Conservation (phyloP, 2,888 invertebrate species). For the Reticulitermes lucifugus region DNA sequence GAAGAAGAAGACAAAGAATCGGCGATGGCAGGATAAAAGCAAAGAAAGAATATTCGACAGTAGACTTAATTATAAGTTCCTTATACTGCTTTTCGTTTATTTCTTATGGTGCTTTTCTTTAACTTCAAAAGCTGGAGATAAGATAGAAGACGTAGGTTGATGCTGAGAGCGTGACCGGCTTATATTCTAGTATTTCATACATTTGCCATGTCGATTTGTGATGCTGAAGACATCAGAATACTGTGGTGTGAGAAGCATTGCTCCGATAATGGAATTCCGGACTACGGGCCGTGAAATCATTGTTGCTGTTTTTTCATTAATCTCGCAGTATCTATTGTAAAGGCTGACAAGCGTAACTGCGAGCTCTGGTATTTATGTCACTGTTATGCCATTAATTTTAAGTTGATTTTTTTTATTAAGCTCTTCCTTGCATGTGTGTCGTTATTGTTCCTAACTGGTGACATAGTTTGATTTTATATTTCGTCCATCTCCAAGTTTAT, state of each 20-base stretch:
- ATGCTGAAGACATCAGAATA: background rate
- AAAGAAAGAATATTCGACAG: no score
- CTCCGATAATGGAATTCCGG: background rate
- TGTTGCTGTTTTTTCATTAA: background rate
- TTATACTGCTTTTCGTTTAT: no score
- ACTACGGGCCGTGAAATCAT: background rate
- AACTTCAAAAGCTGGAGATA: no score
- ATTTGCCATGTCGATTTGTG: background rate
- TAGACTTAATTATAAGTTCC: no score
- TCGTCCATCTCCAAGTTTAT: no score
- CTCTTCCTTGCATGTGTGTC: background rate
- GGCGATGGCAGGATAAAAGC: no score
- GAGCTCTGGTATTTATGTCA: background rate
- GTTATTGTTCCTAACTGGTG: background rate
- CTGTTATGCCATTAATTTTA: background rate
- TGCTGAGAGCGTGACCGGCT: background rate
- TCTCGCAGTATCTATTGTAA: no score
- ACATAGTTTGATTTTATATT: no score
- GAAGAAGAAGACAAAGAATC: no score
- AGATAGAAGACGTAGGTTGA: no score
- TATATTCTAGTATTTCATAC: background rate
- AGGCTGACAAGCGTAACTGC: background rate
- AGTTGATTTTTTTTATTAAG: background rate
- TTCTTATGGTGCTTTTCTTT: no score
- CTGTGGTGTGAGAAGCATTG: background rate